A percentile compares a stretch with the other conserved stretches of the same genome.
phyloP scores from a whole-genome alignment of 2,888 invertebrate species.

The Lydus trimaculatus region DNA sequence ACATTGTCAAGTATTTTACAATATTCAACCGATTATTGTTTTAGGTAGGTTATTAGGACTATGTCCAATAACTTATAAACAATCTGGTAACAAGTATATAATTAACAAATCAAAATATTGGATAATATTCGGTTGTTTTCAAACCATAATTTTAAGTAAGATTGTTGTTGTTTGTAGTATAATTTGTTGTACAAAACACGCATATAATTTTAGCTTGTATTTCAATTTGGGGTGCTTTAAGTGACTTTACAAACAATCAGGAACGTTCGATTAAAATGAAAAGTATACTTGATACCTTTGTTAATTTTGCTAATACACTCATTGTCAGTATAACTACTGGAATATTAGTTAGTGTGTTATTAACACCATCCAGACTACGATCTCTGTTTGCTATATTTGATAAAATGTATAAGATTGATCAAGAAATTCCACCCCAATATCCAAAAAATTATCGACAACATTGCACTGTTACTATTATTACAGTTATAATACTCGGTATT shows the following conservation, averaged over 20 bases:
- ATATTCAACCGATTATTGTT: background rate
- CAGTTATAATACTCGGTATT: slow-evolving; percentile 15
- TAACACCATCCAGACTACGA: slow-evolving; percentile 40
- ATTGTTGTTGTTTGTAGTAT: background rate
- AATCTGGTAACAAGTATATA: background rate
- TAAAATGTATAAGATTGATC: slow-evolving; percentile 37
- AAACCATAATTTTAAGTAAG: background rate
- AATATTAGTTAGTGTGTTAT: slow-evolving; percentile 4
- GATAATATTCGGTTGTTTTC: background rate
- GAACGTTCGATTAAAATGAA: background rate
- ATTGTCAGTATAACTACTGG: background rate
- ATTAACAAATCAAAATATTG: background rate
- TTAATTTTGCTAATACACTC: background rate
- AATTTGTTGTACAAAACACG: no score
- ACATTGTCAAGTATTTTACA: background rate
- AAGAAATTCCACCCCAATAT: slow-evolving; percentile 32
- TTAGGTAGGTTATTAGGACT: background rate
- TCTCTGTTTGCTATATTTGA: slow-evolving; percentile 38
- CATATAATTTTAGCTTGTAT: background rate
- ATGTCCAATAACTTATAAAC: background rate
- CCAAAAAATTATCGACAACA: slow-evolving; percentile 25
- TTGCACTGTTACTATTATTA: slow-evolving; percentile 31
- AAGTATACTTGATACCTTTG: background rate
- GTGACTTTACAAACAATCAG: background rate
- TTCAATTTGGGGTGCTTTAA: background rate